Percentiles rank a stretch among this genome's conserved stretches.
Evolutionary conservation across 2,888 invertebrate genomes (phyloP).

Genomic region (Cosmia trapezina): DNA sequence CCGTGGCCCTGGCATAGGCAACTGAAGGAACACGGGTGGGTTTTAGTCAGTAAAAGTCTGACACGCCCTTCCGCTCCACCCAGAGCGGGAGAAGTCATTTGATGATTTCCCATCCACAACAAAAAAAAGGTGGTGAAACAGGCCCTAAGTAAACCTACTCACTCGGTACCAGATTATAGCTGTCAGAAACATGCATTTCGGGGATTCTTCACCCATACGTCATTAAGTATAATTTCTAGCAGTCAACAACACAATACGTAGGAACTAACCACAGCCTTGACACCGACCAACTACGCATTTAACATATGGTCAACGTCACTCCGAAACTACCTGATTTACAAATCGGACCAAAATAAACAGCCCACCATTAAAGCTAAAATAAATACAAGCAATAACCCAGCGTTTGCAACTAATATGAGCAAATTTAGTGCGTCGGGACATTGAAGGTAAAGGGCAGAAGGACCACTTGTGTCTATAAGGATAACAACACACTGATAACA

Average conservation of each 20-base stretch:
- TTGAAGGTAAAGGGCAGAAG: constrained; percentile 22
- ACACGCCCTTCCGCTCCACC: too few relatives aligned
- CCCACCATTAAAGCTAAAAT: constrained; percentile 60
- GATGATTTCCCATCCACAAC: too few relatives aligned
- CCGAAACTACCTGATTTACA: constrained; percentile 57
- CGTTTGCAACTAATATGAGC: constrained; percentile 62
- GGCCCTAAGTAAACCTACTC: too few relatives aligned
- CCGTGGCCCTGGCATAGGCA: too few relatives aligned
- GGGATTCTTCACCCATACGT: too few relatives aligned
- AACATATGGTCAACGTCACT: constrained; percentile 22
- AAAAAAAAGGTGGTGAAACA: too few relatives aligned
- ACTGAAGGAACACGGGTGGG: too few relatives aligned
- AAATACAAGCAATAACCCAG: constrained; percentile 61
- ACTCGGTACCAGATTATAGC: too few relatives aligned
- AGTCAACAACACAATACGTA: neutral
- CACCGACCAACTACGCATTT: constrained; percentile 26
- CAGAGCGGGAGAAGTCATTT: too few relatives aligned
- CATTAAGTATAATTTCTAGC: neutral
- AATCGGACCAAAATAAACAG: constrained; percentile 59
- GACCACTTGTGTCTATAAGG: constrained; percentile 10
- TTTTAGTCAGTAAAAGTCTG: too few relatives aligned
- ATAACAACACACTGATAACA: neutral
- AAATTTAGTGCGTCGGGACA: constrained; percentile 57
- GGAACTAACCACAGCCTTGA: constrained; percentile 28
- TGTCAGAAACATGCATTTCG: too few relatives aligned